Conservation (phyloP, 2,888 invertebrate genomes). For the Bedellia somnulentella region DNA sequence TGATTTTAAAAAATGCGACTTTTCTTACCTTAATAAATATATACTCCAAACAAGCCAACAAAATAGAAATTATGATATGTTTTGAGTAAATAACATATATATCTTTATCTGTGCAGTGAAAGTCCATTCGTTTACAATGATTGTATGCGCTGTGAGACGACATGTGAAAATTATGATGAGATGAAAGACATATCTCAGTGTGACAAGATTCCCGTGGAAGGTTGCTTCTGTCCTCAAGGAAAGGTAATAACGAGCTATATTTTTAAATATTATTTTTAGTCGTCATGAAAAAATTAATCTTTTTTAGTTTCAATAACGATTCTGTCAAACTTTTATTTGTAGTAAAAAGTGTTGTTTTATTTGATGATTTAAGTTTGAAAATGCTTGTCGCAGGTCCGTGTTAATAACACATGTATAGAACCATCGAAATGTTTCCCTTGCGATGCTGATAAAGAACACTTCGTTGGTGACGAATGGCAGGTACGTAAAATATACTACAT, state of each 20-base stretch:
- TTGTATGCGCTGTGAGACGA: constrained; percentile 63
- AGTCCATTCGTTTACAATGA: constrained; percentile 34
- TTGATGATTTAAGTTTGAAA: not conserved
- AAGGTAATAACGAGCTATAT: constrained; percentile 38
- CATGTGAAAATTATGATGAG: constrained; percentile 65
- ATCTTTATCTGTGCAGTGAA: constrained; percentile 15
- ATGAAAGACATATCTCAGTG: constrained; percentile 44
- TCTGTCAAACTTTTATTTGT: constrained; percentile 1
- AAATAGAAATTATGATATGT: no score
- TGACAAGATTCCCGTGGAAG: constrained; percentile 61
- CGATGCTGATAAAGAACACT: constrained; percentile 69
- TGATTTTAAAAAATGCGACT: no score
- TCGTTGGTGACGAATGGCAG: constrained; percentile 69
- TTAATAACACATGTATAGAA: constrained; percentile 72
- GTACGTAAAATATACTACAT: no score
- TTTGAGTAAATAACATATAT: not conserved
- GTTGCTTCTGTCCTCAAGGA: constrained; percentile 83
- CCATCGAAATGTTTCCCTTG: constrained; percentile 71
- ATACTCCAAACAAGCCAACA: no score
- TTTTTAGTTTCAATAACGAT: constrained; percentile 3
- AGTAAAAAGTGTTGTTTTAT: not conserved
- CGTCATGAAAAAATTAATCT: not conserved
- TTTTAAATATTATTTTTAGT: not conserved
- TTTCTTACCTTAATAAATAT: no score
- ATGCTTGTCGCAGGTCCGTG: constrained; percentile 52